Evolutionary conservation across 1,140 invertebrate species (phyloP).

Genomic region (Grapholita molesta): DNA sequence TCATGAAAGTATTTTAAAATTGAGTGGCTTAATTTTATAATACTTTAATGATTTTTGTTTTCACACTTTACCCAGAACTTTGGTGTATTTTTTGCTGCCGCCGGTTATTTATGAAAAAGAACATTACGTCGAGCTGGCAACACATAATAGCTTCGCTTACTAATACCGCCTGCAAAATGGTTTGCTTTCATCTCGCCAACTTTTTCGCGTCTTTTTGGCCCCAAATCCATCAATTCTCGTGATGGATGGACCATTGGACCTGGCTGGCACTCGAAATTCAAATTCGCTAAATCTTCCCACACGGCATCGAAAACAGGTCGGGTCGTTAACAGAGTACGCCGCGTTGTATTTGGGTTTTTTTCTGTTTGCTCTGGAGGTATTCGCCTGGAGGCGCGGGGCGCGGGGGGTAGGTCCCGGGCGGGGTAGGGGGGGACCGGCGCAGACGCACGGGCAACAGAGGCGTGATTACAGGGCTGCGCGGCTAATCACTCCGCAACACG

Average conservation of each 20-base stretch:
- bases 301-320: slow-evolving; percentile 63
- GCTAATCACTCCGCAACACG: slow-evolving; percentile 68
- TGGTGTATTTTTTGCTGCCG: neutral
- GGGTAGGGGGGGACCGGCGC: slow-evolving; percentile 45
- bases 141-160: slow-evolving; percentile 59
- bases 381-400: slow-evolving; percentile 44
- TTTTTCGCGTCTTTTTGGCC: slow-evolving; percentile 64
- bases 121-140: slow-evolving; percentile 10
- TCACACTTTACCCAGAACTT: slow-evolving; percentile 1
- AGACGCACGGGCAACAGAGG: slow-evolving; percentile 70
- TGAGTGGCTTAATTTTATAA: neutral
- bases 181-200: slow-evolving; percentile 59
- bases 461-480: slow-evolving; percentile 68
- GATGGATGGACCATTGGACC: slow-evolving; percentile 67
- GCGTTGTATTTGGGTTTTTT: slow-evolving; percentile 58
- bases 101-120: slow-evolving; percentile 1
- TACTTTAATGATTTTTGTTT: neutral
- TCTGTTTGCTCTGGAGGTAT: slow-evolving; percentile 62
- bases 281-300: slow-evolving; percentile 77
- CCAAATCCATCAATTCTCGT: slow-evolving; percentile 73
- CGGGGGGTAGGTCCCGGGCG: slow-evolving; percentile 24
- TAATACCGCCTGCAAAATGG: slow-evolving; percentile 60
- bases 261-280: slow-evolving; percentile 67
- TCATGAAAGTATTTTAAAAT: neutral
- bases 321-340: slow-evolving; percentile 70